Evolutionary conservation across 2,113 vertebrate species (phyloP).

Genomic region (Lanius ludovicianus): DNA sequence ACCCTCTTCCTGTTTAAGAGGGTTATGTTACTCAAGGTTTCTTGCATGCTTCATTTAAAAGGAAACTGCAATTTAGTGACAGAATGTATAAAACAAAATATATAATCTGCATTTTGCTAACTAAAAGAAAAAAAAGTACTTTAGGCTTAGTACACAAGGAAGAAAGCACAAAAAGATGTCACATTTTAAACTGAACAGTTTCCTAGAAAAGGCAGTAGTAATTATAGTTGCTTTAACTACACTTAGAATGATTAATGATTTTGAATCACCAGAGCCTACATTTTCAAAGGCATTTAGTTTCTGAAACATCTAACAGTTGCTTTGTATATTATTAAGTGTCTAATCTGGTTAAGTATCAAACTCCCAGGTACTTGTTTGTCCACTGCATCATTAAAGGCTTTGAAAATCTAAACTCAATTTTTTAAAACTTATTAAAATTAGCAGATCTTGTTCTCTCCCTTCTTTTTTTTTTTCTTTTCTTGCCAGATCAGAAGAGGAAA

Average conservation of each 20-base stretch:
- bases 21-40: background rate
- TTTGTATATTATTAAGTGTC: background rate
- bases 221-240: background rate
- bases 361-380: background rate
- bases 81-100: background rate
- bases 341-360: background rate
- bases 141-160: background rate
- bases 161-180: background rate
- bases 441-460: background rate
- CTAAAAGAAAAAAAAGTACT: background rate
- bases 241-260: slow-evolving; percentile 16
- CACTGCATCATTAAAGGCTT: background rate
- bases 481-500: background rate
- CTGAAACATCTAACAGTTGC: background rate
- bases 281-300: background rate
- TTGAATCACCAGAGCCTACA: background rate
- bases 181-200: background rate
- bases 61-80: background rate
- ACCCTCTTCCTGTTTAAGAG: background rate
- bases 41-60: background rate
- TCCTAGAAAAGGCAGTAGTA: background rate
- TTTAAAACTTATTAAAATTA: background rate
- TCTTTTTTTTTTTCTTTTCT: background rate
- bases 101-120: background rate
- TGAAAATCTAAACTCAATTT: background rate